phyloP scores from a whole-genome alignment of 35 echinoderm and acorn worm species.

The Anneissia japonica region DNA sequence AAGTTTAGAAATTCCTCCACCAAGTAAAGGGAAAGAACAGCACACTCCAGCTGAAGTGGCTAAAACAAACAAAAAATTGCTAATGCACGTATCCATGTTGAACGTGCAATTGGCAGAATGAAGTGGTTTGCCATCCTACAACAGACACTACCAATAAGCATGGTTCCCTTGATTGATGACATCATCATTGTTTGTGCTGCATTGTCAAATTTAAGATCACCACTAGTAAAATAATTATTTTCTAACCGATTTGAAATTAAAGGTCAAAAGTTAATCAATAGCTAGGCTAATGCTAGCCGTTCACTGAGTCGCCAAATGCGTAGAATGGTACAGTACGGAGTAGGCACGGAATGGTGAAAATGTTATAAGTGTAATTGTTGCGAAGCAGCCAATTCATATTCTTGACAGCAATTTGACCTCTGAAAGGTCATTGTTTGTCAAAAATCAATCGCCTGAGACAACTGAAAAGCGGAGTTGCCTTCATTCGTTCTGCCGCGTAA shows the following conservation, averaged over 20 bases:
- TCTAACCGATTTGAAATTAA: background rate
- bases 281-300: background rate
- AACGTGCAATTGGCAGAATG: no score
- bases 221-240: slow-evolving; percentile 8
- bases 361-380: background rate
- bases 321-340: background rate
- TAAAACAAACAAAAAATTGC: slow-evolving; percentile 44
- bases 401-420: no score
- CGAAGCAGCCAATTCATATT: background rate
- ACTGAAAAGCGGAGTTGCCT: no score
- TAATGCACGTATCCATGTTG: no score
- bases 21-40: slow-evolving; percentile 7
- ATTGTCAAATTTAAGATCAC: background rate
- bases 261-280: background rate
- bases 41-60: slow-evolving; percentile 16
- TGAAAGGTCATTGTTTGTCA: no score
- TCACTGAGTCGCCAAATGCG: background rate
- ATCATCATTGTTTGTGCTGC: slow-evolving; percentile 28
- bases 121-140: no score
- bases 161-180: slow-evolving; percentile 25
- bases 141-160: no score
- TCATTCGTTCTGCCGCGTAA: no score
- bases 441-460: no score
- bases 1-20: slow-evolving; percentile 40
- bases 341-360: background rate